Base-by-base conservation (phyloP, 1,140 invertebrate genomes). In the Drosophila carrolli region DNA sequence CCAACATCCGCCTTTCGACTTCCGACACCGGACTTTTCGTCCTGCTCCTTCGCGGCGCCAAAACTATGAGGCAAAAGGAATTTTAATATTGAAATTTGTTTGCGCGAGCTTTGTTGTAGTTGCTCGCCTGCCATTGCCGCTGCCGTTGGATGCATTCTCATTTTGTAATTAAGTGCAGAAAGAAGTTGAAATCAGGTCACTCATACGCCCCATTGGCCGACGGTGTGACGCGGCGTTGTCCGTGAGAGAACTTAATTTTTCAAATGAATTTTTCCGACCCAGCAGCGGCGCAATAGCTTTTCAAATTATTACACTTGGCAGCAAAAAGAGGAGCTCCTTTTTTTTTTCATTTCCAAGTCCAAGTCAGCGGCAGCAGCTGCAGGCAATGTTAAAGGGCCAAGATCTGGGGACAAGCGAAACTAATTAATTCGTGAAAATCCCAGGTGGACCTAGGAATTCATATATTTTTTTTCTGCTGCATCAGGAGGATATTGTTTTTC, bases 151-250 rank as follows among this genome's bases (percentile, higher is more conserved):
- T 73, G 70, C 67, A 60, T 72, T 82, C 80, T 83, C 65, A 48
- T 88, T 86, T 78, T 83, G 78, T 86, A 86, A 88, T 88, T 88
- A 86, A 86, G 77, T 82, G 83, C 75, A 88, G 82, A 82, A 75
- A 70, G 77, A 82, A 88, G 79, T 88, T 50, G 66, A 66, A 86
- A 88, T 72, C 79, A 88, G 83, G 82, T 83, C 82, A 83, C 67
- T 80, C 72, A 80, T 80, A 80, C 76, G 76, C 71, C 75, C 65
- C 57, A 73, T 75, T 73, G 53, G 59, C 55, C 48, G 32, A 38
- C 62, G 32, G 19, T 56, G 59, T 47, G 57, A 48, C 58, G 35
- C 48, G 13, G 19, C 59, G 38, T 53, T 62, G 55, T 66, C 47
- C 54, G 47, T 61, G 56, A 59, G 57, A 54, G 71, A 70, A 62